Evolutionary conservation across 2,113 vertebrate species (phyloP).

Genomic region (Phaethornis superciliosus): DNA sequence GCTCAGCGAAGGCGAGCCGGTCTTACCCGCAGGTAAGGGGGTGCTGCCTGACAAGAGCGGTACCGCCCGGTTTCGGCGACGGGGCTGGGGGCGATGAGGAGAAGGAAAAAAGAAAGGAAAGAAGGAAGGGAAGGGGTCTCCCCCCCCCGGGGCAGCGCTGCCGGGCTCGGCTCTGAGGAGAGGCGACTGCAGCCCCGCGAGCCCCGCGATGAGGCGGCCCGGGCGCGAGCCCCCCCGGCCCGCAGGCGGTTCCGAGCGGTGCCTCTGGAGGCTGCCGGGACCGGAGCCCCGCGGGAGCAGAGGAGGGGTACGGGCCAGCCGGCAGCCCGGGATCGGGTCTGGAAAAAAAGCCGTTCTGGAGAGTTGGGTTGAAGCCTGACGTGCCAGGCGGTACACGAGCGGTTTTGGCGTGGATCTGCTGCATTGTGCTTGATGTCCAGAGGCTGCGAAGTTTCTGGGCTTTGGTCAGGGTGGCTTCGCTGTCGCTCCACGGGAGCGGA

Average conservation of each 20-base stretch:
- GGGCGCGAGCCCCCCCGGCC: too few relatives aligned
- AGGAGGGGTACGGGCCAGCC: neutral
- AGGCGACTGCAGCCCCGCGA: neutral
- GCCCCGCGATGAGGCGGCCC: neutral
- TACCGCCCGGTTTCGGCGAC: neutral
- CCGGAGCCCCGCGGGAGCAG: neutral
- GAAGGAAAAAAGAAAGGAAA: neutral
- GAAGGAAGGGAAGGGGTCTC: too few relatives aligned
- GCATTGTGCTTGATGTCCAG: neutral
- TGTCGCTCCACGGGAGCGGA: rapidly evolving
- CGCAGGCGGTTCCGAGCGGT: neutral
- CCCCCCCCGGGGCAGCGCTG: neutral
- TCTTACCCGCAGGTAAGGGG: conserved; percentile 83
- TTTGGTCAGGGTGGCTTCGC: rapidly evolving
- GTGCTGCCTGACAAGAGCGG: neutral
- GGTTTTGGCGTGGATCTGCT: rapidly evolving
- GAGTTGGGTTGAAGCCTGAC: rapidly evolving
- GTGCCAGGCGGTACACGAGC: neutral
- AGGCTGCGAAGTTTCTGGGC: neutral
- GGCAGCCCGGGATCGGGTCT: too few relatives aligned
- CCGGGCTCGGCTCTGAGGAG: neutral
- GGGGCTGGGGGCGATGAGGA: neutral
- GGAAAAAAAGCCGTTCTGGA: neutral
- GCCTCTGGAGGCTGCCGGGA: neutral
- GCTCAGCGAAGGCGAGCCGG: conserved; percentile 91